Evolutionary conservation across 2,113 vertebrate species (phyloP), one percentile per base, ranked within the genome.

Genomic region (Uropsilus gracilis): DNA sequence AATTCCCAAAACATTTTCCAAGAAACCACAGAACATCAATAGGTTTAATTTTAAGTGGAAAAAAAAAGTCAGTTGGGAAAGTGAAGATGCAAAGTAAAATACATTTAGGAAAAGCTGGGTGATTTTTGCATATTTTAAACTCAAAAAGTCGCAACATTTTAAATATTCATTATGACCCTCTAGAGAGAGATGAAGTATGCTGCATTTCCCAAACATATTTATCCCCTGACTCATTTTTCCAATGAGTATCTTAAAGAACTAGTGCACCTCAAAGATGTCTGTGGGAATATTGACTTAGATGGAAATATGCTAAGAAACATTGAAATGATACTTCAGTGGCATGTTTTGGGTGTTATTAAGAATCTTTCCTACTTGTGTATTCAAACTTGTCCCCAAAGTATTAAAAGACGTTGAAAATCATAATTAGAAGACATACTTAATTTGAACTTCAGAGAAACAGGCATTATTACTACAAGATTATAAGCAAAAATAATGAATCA

Each of bases 61-160:
- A 48, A 82, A 96, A 69, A 42, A 57, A 24, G 30, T 24, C 7
- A 50, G 14, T 78, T 46, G 8, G 37, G 5, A 8, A 76, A 94
- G 46, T 57, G 12, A n/a, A 42, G 30, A 92, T 48, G 90, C 13
- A 90, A 95, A 96, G 34, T 42, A 9, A 64, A 87, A 63, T 34
- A 28, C 3, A 64, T 84, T 85, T 84, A 69, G 72, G 32, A 90
- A 94, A 95, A 87, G 12, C 39, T 75, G 61, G n/a, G 44, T 1
- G 8, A 84, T 32, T 72, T 72, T 24, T 77, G 50, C 37, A 6
- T 82, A 86, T 63, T 78, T 95, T 87, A 84, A 71, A 63, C 24
- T 90, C 44, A 84, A 59, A 81, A 90, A 90, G 14, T 42, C 61
- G 84, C 32, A 66, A 18, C 3, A 76, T 7, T 93, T 88, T 89